These are phyloP conservation scores for Chloroceryle aenea DNA, from an alignment of 2,113 vertebrate genomes.

Conservation along the genomic window DNA sequence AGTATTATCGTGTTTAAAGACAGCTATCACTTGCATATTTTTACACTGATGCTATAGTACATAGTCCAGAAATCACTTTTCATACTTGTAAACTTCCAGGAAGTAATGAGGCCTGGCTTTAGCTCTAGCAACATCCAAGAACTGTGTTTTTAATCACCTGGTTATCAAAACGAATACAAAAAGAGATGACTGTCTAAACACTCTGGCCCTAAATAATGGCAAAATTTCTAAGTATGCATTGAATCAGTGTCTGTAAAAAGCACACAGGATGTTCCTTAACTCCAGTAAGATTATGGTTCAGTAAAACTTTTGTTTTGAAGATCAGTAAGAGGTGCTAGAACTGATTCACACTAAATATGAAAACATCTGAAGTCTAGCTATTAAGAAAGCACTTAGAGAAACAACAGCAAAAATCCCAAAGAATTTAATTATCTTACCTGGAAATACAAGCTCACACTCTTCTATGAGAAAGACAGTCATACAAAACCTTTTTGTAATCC, in stretches of 20 bases:
- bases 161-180: conserved; percentile 10
- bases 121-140: conserved; percentile 41
- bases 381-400: background rate
- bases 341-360: background rate
- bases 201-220: background rate
- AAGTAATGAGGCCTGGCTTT: background rate
- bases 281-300: background rate
- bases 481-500: background rate
- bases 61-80: conserved; percentile 7
- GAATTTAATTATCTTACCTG: conserved; percentile 19
- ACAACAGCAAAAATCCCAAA: background rate
- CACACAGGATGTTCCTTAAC: background rate
- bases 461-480: background rate
- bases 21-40: background rate
- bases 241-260: background rate
- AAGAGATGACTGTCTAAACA: background rate
- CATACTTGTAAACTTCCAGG: background rate
- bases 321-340: background rate
- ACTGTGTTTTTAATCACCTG: conserved; percentile 28
- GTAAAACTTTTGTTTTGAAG: background rate
- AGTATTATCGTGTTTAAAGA: background rate
- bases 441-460: background rate
- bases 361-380: background rate
- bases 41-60: background rate
- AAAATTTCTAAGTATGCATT: background rate